These are phyloP conservation scores for Leptopilina syphax DNA, from an alignment of 2,888 invertebrate genomes.

Conservation along the genomic window DNA sequence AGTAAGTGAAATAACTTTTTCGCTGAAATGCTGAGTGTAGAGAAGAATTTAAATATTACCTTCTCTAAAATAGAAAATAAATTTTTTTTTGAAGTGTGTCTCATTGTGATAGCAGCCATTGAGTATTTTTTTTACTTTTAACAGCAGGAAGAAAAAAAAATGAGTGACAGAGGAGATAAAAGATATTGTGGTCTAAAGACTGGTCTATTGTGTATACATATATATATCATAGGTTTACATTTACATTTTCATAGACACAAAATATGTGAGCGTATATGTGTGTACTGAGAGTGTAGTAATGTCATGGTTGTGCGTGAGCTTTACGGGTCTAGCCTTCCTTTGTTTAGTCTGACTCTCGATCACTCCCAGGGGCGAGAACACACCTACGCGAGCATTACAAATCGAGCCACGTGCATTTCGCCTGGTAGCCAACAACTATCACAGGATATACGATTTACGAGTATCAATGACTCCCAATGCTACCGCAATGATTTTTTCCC, in stretches of 20 bases:
- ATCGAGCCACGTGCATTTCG: constrained; percentile 35
- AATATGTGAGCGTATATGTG: background rate
- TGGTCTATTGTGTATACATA: constrained; percentile 43
- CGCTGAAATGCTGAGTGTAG: too few species aligned
- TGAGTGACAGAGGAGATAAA: constrained; percentile 49
- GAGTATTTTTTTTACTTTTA: constrained; percentile 41
- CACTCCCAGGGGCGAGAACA: constrained; percentile 39
- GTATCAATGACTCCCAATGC: constrained; percentile 6
- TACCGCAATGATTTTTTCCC: background rate
- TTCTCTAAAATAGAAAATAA: too few species aligned
- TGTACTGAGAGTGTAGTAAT: background rate
- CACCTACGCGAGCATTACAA: constrained; percentile 37
- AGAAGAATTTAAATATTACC: too few species aligned
- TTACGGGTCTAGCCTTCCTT: constrained; percentile 45
- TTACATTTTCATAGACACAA: background rate
- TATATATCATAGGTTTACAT: constrained; percentile 6
- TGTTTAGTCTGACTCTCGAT: constrained; percentile 52
- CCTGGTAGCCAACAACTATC: background rate
- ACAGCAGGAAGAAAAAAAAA: constrained; percentile 44
- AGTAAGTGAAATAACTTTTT: too few species aligned
- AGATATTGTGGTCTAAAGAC: constrained; percentile 50
- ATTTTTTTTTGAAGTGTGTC: too few species aligned
- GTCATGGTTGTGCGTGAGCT: constrained; percentile 11
- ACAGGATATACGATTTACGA: constrained; percentile 18
- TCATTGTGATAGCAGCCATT: too few species aligned